Evolutionary conservation across 1,140 invertebrate species (phyloP).

Genomic region (Cydia splendana): DNA sequence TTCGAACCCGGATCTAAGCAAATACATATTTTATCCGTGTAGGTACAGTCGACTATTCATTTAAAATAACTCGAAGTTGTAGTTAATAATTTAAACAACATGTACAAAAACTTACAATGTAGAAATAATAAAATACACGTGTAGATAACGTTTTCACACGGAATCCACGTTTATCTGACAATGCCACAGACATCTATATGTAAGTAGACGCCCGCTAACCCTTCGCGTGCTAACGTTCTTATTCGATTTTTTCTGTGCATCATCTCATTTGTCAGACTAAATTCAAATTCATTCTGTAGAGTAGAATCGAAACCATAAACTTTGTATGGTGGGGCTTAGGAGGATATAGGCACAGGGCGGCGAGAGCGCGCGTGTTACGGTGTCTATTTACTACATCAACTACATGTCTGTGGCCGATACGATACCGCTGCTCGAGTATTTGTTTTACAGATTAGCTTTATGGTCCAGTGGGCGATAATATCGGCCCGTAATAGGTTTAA

Average conservation of each 20-base stretch:
- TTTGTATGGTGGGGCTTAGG: too few species aligned
- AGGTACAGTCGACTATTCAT: too few species aligned
- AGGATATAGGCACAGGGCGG: too few species aligned
- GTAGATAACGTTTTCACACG: constrained; percentile 3
- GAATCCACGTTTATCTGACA: constrained; percentile 10
- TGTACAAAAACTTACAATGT: constrained; percentile 1
- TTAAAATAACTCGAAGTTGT: not conserved
- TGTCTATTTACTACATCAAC: not conserved
- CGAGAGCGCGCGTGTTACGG: not conserved
- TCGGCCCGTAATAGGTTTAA: not conserved
- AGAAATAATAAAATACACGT: constrained; percentile 11
- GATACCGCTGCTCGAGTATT: not conserved
- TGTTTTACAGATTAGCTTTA: constrained; percentile 19
- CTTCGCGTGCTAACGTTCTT: not conserved
- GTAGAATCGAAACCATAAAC: too few species aligned
- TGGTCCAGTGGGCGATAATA: not conserved
- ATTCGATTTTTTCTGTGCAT: too few species aligned
- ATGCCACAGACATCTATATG: not conserved
- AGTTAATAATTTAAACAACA: not conserved
- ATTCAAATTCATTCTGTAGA: too few species aligned
- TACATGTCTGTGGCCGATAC: not conserved
- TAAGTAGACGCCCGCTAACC: not conserved
- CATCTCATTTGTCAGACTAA: too few species aligned
- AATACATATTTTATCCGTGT: too few species aligned
- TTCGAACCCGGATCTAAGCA: too few species aligned